A percentile compares a stretch with the other conserved stretches of the same genome.
These are phyloP conservation scores for Odocoileus virginianus DNA, from an alignment of 2,113 vertebrate species.

Conservation along the genomic window DNA sequence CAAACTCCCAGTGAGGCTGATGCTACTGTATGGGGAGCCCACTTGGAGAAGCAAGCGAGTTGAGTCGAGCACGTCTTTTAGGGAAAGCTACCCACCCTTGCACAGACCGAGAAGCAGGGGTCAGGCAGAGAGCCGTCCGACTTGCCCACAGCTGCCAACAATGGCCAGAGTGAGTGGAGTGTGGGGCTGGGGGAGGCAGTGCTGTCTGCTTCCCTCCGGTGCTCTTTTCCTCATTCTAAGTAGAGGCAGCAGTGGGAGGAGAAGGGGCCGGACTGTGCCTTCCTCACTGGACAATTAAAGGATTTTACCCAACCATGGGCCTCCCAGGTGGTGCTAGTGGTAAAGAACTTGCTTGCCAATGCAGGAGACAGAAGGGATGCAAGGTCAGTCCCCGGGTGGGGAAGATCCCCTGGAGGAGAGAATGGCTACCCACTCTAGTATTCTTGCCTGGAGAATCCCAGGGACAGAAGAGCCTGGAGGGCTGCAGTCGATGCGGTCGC, in stretches of 20 bases:
- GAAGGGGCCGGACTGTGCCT: not conserved
- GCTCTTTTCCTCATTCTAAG: not conserved
- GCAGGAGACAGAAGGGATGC: not conserved
- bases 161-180: fast-evolving
- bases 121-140: not conserved
- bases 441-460: not conserved
- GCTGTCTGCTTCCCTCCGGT: not conserved
- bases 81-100: not conserved
- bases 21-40: not conserved
- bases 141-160: not conserved
- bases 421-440: not conserved
- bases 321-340: not conserved
- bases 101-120: not conserved
- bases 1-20: fast-evolving
- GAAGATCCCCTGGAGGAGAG: not conserved
- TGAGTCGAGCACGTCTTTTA: not conserved
- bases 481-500: not conserved
- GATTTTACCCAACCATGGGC: not conserved
- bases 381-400: not conserved
- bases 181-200: fast-evolving
- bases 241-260: not conserved
- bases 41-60: not conserved
- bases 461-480: not conserved
- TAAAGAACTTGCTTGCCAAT: not conserved
- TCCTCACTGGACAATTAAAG: not conserved